Evolutionary conservation across 2,888 invertebrate species (phyloP).

Genomic region (Oscheius sp.): DNA sequence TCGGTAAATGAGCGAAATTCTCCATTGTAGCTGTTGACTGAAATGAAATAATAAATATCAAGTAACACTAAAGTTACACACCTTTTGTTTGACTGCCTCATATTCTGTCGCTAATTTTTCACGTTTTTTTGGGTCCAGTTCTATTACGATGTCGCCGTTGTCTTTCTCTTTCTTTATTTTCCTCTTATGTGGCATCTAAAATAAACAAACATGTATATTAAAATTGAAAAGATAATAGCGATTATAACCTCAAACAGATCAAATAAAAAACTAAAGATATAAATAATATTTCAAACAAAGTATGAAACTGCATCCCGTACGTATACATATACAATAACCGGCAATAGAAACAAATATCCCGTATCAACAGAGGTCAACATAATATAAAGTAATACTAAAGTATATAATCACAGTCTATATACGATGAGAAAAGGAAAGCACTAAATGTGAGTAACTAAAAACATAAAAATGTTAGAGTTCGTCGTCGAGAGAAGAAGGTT

Average conservation of each 20-base stretch:
- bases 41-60: neutral
- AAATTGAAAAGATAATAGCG: neutral
- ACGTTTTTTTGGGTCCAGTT: neutral
- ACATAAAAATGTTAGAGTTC: conserved; percentile 13
- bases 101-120: conserved; percentile 42
- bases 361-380: neutral
- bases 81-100: conserved; percentile 33
- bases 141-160: neutral
- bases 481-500: conserved; percentile 10
- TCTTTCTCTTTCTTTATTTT: conserved; percentile 20
- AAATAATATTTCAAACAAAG: neutral
- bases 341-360: neutral
- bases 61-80: too few relatives aligned
- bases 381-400: neutral
- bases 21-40: conserved; percentile 39
- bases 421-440: neutral
- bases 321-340: conserved; percentile 1
- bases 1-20: conserved; percentile 50
- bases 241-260: conserved; percentile 14
- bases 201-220: neutral
- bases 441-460: neutral
- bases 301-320: too few relatives aligned
- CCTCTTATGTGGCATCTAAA: conserved; percentile 21
- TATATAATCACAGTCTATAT: neutral
- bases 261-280: neutral